phyloP scores from a whole-genome alignment of 1,140 invertebrate species.

The Lysiphlebus fabarum region DNA sequence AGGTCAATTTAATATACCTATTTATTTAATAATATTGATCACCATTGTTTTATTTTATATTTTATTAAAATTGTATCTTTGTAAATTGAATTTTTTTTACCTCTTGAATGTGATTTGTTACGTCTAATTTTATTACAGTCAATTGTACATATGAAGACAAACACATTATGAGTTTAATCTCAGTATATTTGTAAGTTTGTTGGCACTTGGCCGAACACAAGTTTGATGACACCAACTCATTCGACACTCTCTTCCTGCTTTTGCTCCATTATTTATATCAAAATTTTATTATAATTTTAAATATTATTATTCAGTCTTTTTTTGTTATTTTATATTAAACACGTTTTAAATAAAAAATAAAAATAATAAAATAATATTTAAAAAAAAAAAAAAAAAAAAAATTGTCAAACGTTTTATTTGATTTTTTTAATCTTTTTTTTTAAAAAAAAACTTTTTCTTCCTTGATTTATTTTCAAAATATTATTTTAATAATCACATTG shows the following conservation, averaged over 20 bases:
- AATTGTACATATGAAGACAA: slow-evolving; percentile 42
- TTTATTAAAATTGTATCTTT: too few relatives aligned
- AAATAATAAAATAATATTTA: neutral
- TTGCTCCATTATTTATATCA: neutral
- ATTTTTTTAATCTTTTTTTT: too few relatives aligned
- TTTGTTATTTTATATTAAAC: neutral
- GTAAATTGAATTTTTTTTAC: slow-evolving; percentile 28
- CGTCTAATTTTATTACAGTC: slow-evolving; percentile 45
- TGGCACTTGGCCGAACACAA: slow-evolving; percentile 37
- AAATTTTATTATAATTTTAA: neutral
- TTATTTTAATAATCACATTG: too few relatives aligned
- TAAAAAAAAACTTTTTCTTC: too few relatives aligned
- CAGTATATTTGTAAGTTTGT: slow-evolving; percentile 37
- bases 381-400: neutral
- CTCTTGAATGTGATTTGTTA: slow-evolving; percentile 33
- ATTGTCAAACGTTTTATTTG: too few relatives aligned
- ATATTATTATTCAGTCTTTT: neutral
- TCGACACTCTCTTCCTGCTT: slow-evolving; percentile 20
- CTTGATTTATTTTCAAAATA: too few relatives aligned
- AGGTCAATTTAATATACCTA: slow-evolving; percentile 17
- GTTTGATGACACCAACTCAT: slow-evolving; percentile 38
- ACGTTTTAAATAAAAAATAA: neutral
- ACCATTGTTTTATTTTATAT: too few relatives aligned
- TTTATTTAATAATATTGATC: too few relatives aligned
- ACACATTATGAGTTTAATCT: slow-evolving; percentile 38